Percentiles rank a stretch among this genome's conserved stretches.
Conservation (phyloP, 2,888 invertebrate genomes). For the Pristionchus entomophagus region DNA sequence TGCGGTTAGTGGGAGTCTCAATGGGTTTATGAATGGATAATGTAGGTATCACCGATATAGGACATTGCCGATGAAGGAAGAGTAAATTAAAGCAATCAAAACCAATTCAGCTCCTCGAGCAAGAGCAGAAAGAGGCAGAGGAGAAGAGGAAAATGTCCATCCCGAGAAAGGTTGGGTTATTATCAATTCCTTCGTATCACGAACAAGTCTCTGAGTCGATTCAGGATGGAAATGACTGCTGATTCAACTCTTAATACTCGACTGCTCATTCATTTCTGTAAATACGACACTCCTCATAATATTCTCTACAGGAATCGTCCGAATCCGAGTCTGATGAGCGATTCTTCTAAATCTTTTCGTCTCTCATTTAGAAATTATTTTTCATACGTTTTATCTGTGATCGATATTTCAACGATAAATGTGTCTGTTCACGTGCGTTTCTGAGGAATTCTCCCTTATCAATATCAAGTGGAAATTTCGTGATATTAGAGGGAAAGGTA, state of each 20-base stretch:
- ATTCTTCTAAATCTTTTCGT: not conserved
- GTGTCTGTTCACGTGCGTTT: not conserved
- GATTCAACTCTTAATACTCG: too few species aligned
- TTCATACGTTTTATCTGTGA: not conserved
- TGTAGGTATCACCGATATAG: too few species aligned
- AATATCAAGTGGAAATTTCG: not conserved
- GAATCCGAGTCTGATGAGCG: not conserved
- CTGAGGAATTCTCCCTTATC: not conserved
- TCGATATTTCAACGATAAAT: constrained; percentile 34
- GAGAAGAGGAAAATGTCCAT: not conserved
- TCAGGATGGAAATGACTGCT: too few species aligned
- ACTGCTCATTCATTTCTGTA: too few species aligned
- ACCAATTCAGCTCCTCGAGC: not conserved
- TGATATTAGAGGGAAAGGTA: not conserved
- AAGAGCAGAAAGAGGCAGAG: not conserved
- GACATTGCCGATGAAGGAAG: too few species aligned
- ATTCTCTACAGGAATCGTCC: not conserved
- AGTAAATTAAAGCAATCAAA: too few species aligned
- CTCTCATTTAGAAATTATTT: not conserved
- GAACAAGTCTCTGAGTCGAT: too few species aligned
- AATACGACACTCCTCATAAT: not conserved
- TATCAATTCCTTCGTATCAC: too few species aligned
- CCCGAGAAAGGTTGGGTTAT: not conserved
- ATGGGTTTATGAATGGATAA: not conserved
- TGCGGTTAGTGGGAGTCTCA: not conserved